These are phyloP conservation scores for Mesochorus sp. DNA, from an alignment of 2,888 invertebrate species.

Conservation along the genomic window DNA sequence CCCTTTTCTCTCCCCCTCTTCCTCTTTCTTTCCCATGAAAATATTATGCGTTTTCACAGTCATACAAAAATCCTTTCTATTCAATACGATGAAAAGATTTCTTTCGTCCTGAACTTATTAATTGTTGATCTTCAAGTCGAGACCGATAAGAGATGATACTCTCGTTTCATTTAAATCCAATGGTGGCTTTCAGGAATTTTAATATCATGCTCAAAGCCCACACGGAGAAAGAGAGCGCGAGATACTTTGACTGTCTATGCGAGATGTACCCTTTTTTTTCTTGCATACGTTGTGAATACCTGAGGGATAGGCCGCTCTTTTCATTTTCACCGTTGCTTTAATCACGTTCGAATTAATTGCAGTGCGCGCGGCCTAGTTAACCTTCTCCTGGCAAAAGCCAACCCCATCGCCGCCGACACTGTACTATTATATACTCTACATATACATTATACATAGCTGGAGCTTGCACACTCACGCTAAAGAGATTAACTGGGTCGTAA, in stretches of 20 bases:
- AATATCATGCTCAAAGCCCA: neutral
- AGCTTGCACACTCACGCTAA: slow-evolving; percentile 48
- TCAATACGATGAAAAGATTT: no score
- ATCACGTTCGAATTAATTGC: slow-evolving; percentile 63
- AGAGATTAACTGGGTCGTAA: slow-evolving; percentile 62
- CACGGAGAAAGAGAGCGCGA: neutral
- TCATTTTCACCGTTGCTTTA: slow-evolving; percentile 60
- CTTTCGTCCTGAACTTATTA: no score
- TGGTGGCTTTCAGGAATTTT: slow-evolving; percentile 24
- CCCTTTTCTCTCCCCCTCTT: neutral
- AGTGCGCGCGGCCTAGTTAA: slow-evolving; percentile 60
- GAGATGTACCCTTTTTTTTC: neutral
- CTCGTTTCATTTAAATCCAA: neutral
- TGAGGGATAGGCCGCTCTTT: slow-evolving; percentile 31
- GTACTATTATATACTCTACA: neutral
- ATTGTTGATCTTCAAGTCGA: no score
- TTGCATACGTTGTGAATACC: neutral
- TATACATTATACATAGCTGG: neutral
- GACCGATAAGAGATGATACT: neutral
- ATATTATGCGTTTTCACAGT: slow-evolving; percentile 41
- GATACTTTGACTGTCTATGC: neutral
- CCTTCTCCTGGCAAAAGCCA: slow-evolving; percentile 40
- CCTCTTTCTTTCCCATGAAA: slow-evolving; percentile 37
- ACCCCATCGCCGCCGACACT: neutral
- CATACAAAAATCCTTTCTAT: no score